Percentiles rank a stretch among this genome's conserved stretches.
These are phyloP conservation scores for Crotophaga sulcirostris DNA, from an alignment of 2,113 vertebrate genomes.

Conservation along the genomic window DNA sequence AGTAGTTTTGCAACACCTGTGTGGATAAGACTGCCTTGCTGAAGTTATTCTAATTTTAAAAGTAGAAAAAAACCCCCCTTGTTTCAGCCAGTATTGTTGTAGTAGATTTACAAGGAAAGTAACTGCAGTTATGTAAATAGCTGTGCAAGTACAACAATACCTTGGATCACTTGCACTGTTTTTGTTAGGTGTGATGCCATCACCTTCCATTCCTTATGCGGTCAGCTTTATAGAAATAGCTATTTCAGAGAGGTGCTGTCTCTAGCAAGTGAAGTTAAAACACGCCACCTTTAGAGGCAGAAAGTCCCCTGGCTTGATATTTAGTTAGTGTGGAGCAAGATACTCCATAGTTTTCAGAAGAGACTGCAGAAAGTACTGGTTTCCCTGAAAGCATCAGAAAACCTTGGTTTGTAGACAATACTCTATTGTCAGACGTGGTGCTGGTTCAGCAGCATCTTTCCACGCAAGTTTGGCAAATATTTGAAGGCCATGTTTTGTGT, in stretches of 20 bases:
- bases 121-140: not conserved
- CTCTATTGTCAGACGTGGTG: conserved; percentile 37
- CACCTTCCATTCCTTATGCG: conserved; percentile 9
- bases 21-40: not conserved
- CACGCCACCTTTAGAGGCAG: conserved; percentile 36
- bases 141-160: not conserved
- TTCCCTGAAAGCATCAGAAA: conserved; percentile 52
- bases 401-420: conserved; percentile 67
- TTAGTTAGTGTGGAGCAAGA: conserved; percentile 65
- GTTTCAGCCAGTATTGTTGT: not conserved
- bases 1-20: not conserved
- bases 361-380: conserved; percentile 33
- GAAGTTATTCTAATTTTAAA: conserved; percentile 8
- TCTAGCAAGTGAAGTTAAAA: conserved; percentile 41
- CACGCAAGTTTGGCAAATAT: conserved; percentile 67
- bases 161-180: not conserved
- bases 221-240: conserved; percentile 63
- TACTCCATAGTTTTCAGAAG: conserved; percentile 29
- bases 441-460: conserved; percentile 74
- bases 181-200: conserved; percentile 18
- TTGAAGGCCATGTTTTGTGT: conserved; percentile 69
- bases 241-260: conserved; percentile 35
- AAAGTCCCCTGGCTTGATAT: conserved; percentile 46
- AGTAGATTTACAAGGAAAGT: not conserved
- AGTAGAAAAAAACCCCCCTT: not conserved